Base-by-base conservation (phyloP, 2,888 invertebrate genomes). In the Drosophila cyrtoloma region DNA sequence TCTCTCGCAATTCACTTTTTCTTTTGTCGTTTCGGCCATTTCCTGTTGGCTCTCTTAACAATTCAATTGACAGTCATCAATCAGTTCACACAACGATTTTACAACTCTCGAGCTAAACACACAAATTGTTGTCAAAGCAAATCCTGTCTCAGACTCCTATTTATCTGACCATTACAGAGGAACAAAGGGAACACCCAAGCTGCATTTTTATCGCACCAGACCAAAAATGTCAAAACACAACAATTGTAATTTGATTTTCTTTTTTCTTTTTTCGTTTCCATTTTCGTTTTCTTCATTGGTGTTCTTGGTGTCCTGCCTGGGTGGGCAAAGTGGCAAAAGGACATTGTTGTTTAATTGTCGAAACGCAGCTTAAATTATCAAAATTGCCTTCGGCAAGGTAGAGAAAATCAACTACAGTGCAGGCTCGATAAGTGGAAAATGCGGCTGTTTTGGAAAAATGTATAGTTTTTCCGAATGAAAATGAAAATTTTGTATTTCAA, bases 101-200 rank as follows among this genome's bases (percentile, higher is more conserved):
- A 60, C 60, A 47, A 64, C 71, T 70, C 63, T 77, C 63, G 71
- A 47, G 47, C 66, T 57, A 59, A 12, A 35, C 28, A 60, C 28
- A 60, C 26, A 50, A 26, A 70, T 71, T 35, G 47, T 57, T 71
- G 66, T 68, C 66, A 62, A 65, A 50, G 61, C 35, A 35, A n/a
- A 12, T 16, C 51, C 28, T 14, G 22, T 37, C 33, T 9, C 32
- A 10, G 58, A 26, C 6, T n/a, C 35, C 7, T 1, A 16, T 19
- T 33, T 53, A 70, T 44, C 59, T 32, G 33, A 14, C 28, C 44
- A 35, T 63, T 33, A 35, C 22, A 53, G 37, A 39, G 19, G 12
- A 4, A 60, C 58, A 67, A 64, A 57, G 55, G 62, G 74, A 84
- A 79, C 82, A 82, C 81, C 81, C 85, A 85, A 42, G 71, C 71